phyloP scores from a whole-genome alignment of 2,113 vertebrate species.

The Paramormyrops kingsleyae region DNA sequence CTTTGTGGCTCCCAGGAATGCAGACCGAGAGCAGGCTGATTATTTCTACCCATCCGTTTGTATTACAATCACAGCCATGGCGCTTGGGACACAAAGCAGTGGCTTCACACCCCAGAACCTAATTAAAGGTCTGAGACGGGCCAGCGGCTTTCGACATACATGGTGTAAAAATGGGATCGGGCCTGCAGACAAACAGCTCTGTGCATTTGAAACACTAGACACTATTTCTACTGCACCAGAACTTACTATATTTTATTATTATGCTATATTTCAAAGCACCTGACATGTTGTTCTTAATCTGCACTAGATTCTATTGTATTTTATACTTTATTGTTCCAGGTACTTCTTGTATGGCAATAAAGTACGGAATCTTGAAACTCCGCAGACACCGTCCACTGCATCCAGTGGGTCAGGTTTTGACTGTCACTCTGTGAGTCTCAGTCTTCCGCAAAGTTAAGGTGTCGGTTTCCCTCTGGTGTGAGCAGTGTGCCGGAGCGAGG shows the following conservation, averaged over 20 bases:
- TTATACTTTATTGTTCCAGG: background rate
- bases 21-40: background rate
- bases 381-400: background rate
- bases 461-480: background rate
- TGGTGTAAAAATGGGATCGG: background rate
- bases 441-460: background rate
- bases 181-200: background rate
- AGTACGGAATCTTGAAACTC: background rate
- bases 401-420: background rate
- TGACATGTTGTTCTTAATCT: background rate
- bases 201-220: background rate
- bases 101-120: background rate
- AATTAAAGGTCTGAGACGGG: background rate
- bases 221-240: background rate
- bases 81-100: background rate
- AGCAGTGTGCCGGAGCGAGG: background rate
- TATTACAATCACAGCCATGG: background rate
- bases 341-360: background rate
- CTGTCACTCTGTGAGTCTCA: background rate
- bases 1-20: conserved; percentile 14
- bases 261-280: background rate
- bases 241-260: background rate
- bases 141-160: background rate
- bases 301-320: background rate
- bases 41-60: background rate